Conservation (phyloP, 2,113 vertebrate species). For the Neomonachus schauinslandi region DNA sequence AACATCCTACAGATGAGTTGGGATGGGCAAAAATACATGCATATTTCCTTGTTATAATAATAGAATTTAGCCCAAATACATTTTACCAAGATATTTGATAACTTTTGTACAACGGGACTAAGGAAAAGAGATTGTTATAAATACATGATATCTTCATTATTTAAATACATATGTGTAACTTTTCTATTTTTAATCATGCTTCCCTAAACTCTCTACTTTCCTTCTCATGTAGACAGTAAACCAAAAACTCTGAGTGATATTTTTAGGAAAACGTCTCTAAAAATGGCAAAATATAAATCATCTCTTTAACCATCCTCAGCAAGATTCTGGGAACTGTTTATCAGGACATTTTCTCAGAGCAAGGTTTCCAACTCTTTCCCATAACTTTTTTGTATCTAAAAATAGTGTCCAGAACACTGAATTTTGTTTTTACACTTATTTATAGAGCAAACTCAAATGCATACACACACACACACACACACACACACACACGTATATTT, state of each 20-base stretch:
- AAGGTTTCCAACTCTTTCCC: conserved; percentile 71
- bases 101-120: neutral
- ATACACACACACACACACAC: neutral
- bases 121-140: conserved; percentile 38
- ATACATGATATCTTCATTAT: conserved; percentile 3
- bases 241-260: conserved; percentile 39
- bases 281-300: conserved; percentile 70
- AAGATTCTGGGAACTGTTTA: conserved; percentile 64
- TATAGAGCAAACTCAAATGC: neutral
- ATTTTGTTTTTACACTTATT: conserved; percentile 64
- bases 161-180: conserved; percentile 50
- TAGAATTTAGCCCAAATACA: neutral
- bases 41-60: neutral
- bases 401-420: conserved; percentile 63
- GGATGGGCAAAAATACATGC: neutral
- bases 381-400: conserved; percentile 70
- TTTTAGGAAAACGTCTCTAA: conserved; percentile 69
- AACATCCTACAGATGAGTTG: neutral
- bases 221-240: conserved; percentile 39
- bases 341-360: conserved; percentile 65
- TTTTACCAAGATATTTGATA: neutral
- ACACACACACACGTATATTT: neutral
- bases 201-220: conserved; percentile 42
- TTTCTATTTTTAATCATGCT: conserved; percentile 55
- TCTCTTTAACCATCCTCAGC: conserved; percentile 36